Conservation (phyloP, 2,888 invertebrate genomes). For the Stenurella melanura region DNA sequence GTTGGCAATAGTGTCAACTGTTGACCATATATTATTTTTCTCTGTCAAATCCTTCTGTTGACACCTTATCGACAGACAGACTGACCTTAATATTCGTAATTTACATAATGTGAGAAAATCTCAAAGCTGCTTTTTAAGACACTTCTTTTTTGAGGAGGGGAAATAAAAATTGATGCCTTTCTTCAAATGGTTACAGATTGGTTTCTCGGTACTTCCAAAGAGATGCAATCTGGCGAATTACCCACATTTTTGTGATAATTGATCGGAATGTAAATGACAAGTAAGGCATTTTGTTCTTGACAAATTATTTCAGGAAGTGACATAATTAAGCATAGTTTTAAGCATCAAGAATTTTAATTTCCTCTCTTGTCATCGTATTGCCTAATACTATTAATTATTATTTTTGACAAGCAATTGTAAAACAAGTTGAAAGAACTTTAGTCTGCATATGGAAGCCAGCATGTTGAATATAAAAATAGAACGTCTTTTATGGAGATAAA, state of each 20-base stretch:
- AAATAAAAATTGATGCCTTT: too few species aligned
- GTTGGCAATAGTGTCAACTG: too few species aligned
- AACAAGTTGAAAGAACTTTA: slow-evolving; percentile 39
- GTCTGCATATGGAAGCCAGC: slow-evolving; percentile 36
- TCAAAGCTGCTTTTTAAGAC: too few species aligned
- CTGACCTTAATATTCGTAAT: too few species aligned
- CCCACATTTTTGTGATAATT: background rate
- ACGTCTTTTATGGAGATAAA: background rate
- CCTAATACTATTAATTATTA: slow-evolving; percentile 38
- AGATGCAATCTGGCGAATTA: too few species aligned
- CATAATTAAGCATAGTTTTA: slow-evolving; percentile 21
- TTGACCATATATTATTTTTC: too few species aligned
- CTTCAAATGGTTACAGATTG: too few species aligned
- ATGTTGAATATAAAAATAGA: background rate
- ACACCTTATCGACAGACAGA: too few species aligned
- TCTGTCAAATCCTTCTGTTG: too few species aligned
- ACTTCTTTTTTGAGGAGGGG: too few species aligned
- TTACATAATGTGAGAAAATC: too few species aligned
- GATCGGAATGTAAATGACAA: background rate
- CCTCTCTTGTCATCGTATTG: slow-evolving; percentile 44
- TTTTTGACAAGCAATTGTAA: slow-evolving; percentile 44
- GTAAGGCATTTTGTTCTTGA: slow-evolving; percentile 1
- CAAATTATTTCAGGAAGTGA: slow-evolving; percentile 31
- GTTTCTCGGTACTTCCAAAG: too few species aligned
- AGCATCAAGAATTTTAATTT: slow-evolving; percentile 36